Percentiles rank a stretch among this genome's conserved stretches.
These are phyloP conservation scores for Oncorhynchus tshawytscha DNA, from an alignment of 2,113 vertebrate species.

Conservation along the genomic window DNA sequence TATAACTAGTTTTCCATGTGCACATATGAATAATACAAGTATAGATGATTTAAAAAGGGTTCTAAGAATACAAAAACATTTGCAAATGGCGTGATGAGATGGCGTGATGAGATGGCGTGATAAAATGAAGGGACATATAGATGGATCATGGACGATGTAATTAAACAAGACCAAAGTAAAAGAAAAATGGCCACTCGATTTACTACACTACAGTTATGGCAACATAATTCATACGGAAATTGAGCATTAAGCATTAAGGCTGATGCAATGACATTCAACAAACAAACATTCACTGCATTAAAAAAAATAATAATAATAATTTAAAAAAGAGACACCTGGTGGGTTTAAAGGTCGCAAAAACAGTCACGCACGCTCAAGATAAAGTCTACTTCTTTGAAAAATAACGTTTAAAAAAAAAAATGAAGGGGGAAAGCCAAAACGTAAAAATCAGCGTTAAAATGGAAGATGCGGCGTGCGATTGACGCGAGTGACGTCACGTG, in stretches of 20 bases:
- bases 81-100: slow-evolving; percentile 3
- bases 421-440: slow-evolving; percentile 4
- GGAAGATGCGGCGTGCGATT: slow-evolving; percentile 12
- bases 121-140: neutral
- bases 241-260: neutral
- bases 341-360: neutral
- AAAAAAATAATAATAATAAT: neutral
- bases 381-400: neutral
- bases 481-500: slow-evolving; percentile 28
- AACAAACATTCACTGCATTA: neutral
- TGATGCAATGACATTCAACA: neutral
- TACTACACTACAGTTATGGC: neutral
- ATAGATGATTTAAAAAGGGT: too few relatives aligned
- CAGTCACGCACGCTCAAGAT: neutral
- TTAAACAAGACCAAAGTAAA: neutral
- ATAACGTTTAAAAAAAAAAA: neutral
- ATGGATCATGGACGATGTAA: neutral
- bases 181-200: neutral
- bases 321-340: neutral
- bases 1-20: neutral
- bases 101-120: neutral
- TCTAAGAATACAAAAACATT: neutral
- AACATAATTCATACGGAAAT: neutral
- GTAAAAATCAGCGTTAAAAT: slow-evolving; percentile 7
- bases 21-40: neutral